Conservation (phyloP, 2,888 invertebrate species). For the Gastracanthus pulcherrimus region DNA sequence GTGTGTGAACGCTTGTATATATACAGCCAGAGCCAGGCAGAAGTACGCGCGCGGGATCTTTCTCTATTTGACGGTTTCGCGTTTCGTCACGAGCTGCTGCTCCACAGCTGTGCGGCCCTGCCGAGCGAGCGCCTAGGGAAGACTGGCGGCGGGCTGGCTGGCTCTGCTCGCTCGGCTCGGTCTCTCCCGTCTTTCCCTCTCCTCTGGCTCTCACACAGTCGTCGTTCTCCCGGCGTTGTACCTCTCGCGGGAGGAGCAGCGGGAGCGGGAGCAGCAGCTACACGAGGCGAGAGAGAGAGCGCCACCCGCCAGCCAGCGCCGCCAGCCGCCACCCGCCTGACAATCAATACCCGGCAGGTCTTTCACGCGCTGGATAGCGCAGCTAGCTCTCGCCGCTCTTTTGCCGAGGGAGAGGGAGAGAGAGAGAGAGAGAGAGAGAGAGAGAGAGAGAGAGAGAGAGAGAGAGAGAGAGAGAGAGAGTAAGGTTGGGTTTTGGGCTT, state of each 20-base stretch:
- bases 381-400: neutral
- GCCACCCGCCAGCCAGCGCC: neutral
- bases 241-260: neutral
- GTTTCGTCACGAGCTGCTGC: neutral
- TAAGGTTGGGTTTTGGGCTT: no score
- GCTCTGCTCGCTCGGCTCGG: neutral
- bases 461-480: no score
- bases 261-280: constrained; percentile 61
- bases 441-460: no score
- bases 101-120: constrained; percentile 47
- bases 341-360: constrained; percentile 75
- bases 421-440: no score
- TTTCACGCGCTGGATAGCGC: neutral
- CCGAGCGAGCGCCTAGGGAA: constrained; percentile 75
- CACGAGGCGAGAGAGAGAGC: constrained; percentile 43
- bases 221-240: no score
- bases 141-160: constrained; percentile 68
- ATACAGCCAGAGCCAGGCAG: neutral
- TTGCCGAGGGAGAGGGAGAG: no score
- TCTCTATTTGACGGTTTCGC: neutral
- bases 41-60: no score
- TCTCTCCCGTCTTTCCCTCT: constrained; percentile 21
- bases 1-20: neutral
- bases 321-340: constrained; percentile 67
- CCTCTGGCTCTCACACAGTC: neutral